These are phyloP conservation scores for Tetramorium bicarinatum DNA, from an alignment of 2,888 invertebrate species.

Conservation along the genomic window DNA sequence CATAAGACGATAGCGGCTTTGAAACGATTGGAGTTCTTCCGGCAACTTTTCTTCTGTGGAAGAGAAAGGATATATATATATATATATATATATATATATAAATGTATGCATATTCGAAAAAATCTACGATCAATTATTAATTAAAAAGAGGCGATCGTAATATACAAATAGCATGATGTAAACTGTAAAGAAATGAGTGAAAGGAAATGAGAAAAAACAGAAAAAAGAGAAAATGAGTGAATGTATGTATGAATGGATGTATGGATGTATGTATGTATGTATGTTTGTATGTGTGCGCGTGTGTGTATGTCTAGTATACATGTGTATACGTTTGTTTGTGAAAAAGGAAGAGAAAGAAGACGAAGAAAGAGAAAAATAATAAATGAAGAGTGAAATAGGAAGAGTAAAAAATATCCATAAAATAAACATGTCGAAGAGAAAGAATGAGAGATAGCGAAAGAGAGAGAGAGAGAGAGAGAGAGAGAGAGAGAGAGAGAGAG, in stretches of 20 bases:
- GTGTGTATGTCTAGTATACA: not conserved
- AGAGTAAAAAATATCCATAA: slow-evolving; percentile 57
- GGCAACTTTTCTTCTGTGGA: slow-evolving; percentile 34
- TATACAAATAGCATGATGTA: slow-evolving; percentile 76
- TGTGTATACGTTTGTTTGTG: not conserved
- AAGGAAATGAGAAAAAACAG: slow-evolving; percentile 1
- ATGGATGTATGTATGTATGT: not conserved
- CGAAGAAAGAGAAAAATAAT: slow-evolving; percentile 27
- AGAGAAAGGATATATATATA: slow-evolving; percentile 45
- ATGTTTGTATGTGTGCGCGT: not conserved
- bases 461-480: slow-evolving; percentile 12
- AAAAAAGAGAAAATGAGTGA: slow-evolving; percentile 11
- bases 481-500: slow-evolving; percentile 16
- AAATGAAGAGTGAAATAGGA: slow-evolving; percentile 12
- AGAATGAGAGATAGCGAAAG: slow-evolving; percentile 36
- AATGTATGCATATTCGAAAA: slow-evolving; percentile 74
- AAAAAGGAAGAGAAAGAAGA: not conserved
- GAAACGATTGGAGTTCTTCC: slow-evolving; percentile 36
- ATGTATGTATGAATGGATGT: not conserved
- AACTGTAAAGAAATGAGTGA: slow-evolving; percentile 38
- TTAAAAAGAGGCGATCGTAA: slow-evolving; percentile 77
- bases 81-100: slow-evolving; percentile 63
- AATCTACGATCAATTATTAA: slow-evolving; percentile 83
- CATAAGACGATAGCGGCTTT: not conserved
- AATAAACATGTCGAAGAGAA: slow-evolving; percentile 65